Evolutionary conservation across 2,113 vertebrate genomes (phyloP).

Genomic region (Chascanopsetta lugubris): DNA sequence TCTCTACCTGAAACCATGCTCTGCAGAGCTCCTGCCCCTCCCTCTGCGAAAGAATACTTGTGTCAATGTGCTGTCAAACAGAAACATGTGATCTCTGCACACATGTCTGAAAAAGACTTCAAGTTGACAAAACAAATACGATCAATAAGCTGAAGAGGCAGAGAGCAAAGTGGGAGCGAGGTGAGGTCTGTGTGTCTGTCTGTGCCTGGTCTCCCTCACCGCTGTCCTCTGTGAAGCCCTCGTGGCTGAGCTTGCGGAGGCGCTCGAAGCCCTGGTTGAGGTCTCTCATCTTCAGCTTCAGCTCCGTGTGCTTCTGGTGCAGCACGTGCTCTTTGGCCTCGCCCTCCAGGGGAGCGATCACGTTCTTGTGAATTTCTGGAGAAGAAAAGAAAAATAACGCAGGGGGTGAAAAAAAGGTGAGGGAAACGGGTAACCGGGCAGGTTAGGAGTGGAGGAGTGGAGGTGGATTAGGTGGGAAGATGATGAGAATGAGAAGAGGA

Average conservation of each 20-base stretch:
- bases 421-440: neutral
- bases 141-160: constrained; percentile 24
- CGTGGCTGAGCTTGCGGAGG: constrained; percentile 89
- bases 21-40: too few relatives aligned
- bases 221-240: constrained; percentile 85
- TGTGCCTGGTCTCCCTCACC: constrained; percentile 76
- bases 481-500: neutral
- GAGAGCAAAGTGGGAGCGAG: neutral
- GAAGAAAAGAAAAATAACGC: neutral
- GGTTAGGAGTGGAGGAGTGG: neutral
- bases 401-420: neutral
- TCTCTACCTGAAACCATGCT: too few relatives aligned
- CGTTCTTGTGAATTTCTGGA: constrained; percentile 90
- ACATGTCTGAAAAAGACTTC: too few relatives aligned
- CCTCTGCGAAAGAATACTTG: too few relatives aligned
- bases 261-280: constrained; percentile 93
- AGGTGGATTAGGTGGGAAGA: neutral
- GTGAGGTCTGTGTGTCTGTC: neutral
- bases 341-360: constrained; percentile 84
- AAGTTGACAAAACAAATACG: too few relatives aligned
- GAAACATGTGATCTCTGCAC: too few relatives aligned
- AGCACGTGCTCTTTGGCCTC: constrained; percentile 81
- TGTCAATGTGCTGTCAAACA: too few relatives aligned
- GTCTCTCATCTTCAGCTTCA: constrained; percentile 88
- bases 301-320: constrained; percentile 87